Percentiles rank a stretch among this genome's conserved stretches.
These are phyloP conservation scores for Gymnocypris eckloni DNA, from an alignment of 2,797 vertebrate genomes.

Conservation along the genomic window DNA sequence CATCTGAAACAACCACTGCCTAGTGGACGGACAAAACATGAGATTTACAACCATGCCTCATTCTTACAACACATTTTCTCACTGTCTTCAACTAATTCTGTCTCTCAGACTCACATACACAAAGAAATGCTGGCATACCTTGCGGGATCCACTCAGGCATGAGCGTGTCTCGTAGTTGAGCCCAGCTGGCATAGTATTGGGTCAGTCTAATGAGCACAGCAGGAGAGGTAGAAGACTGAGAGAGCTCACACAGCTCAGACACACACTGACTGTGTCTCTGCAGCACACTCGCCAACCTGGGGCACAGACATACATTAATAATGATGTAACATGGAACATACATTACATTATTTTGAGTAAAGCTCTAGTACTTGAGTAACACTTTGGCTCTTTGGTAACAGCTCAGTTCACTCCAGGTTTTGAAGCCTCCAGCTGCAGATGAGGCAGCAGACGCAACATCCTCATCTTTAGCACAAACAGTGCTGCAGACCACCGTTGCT, in stretches of 20 bases:
- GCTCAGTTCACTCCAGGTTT: slow-evolving; percentile 71
- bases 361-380: slow-evolving; percentile 70
- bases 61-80: background rate
- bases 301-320: background rate
- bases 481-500: slow-evolving; percentile 71
- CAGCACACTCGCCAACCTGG: slow-evolving; percentile 69
- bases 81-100: background rate
- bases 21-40: slow-evolving; percentile 60
- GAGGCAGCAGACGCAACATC: slow-evolving; percentile 69
- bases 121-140: background rate
- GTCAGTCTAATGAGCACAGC: slow-evolving; percentile 78
- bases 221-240: slow-evolving; percentile 70
- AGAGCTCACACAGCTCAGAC: slow-evolving; percentile 74
- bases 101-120: background rate
- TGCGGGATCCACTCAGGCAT: slow-evolving; percentile 79
- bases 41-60: background rate
- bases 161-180: slow-evolving; percentile 77
- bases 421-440: slow-evolving; percentile 65
- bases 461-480: slow-evolving; percentile 66
- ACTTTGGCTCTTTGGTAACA: slow-evolving; percentile 73
- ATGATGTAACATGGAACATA: background rate
- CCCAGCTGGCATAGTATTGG: slow-evolving; percentile 83
- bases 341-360: background rate
- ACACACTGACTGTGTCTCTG: slow-evolving; percentile 74
- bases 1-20: slow-evolving; percentile 81